Evolutionary conservation across 2,888 invertebrate genomes (phyloP).

Genomic region (Synanthedon vespiformis): DNA sequence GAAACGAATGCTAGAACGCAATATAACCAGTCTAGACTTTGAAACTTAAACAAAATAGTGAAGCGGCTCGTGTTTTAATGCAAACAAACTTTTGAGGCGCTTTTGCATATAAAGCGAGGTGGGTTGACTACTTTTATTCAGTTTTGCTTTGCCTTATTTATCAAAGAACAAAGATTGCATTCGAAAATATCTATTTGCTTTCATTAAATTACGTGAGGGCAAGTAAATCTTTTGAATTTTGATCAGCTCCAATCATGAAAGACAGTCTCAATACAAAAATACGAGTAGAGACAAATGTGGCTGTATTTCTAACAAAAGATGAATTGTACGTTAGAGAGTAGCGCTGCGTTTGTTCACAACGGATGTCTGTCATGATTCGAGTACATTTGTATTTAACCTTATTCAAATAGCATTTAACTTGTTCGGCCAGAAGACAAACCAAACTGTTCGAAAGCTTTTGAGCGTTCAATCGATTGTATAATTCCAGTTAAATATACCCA

Average conservation of each 20-base stretch:
- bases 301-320: not conserved
- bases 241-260: slow-evolving; percentile 54
- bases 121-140: slow-evolving; percentile 68
- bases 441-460: slow-evolving; percentile 62
- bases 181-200: not conserved
- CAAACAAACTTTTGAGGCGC: slow-evolving; percentile 71
- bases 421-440: slow-evolving; percentile 54
- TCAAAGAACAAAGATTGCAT: slow-evolving; percentile 8
- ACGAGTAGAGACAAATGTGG: not conserved
- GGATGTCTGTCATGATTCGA: slow-evolving; percentile 55
- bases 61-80: slow-evolving; percentile 72
- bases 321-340: not conserved
- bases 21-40: slow-evolving; percentile 68
- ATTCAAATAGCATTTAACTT: slow-evolving; percentile 31
- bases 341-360: slow-evolving; percentile 1
- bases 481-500: slow-evolving; percentile 32
- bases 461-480: slow-evolving; percentile 47
- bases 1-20: slow-evolving; percentile 68
- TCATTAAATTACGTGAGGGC: not conserved
- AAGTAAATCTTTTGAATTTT: slow-evolving; percentile 19
- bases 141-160: slow-evolving; percentile 65
- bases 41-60: slow-evolving; percentile 68
- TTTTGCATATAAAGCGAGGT: slow-evolving; percentile 71
- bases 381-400: slow-evolving; percentile 27
- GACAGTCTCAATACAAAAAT: slow-evolving; percentile 12